phyloP scores from a whole-genome alignment of 2,888 invertebrate species.

The Frankliniella fusca region DNA sequence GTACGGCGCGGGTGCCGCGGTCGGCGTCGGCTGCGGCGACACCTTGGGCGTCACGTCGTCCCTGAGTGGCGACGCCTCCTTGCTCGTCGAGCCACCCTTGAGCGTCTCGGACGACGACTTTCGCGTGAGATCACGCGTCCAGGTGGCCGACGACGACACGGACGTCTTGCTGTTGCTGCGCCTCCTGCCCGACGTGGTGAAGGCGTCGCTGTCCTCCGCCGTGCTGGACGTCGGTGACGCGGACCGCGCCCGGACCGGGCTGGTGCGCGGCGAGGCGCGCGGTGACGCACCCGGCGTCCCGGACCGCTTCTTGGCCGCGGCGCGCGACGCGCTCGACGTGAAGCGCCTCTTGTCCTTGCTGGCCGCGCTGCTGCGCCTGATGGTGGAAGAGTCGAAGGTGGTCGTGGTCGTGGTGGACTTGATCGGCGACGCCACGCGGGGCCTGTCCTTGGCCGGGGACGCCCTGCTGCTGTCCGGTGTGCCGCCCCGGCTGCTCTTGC shows the following conservation, averaged over 20 bases:
- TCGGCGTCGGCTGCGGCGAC: background rate
- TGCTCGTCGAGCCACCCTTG: background rate
- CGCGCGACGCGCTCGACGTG: constrained; percentile 36
- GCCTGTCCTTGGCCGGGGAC: constrained; percentile 1
- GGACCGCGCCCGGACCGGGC: constrained; percentile 4
- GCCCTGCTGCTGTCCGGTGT: constrained; percentile 18
- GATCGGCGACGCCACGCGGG: constrained; percentile 3
- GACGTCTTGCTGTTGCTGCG: constrained; percentile 20
- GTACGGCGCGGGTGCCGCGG: background rate
- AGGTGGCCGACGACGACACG: constrained; percentile 20
- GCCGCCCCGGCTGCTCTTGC: background rate
- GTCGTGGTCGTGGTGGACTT: constrained; percentile 17
- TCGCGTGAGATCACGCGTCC: background rate
- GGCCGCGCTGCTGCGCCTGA: constrained; percentile 30
- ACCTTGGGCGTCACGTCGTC: background rate
- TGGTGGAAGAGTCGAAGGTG: constrained; percentile 22
- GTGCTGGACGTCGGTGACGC: background rate
- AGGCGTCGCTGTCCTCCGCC: constrained; percentile 15
- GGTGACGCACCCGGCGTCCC: constrained; percentile 39
- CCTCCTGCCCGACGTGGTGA: background rate
- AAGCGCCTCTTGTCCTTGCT: constrained; percentile 38
- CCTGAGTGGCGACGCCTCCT: background rate
- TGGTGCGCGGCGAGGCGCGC: constrained; percentile 33
- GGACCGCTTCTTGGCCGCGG: constrained; percentile 38
- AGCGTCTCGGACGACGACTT: constrained; percentile 9